Conservation (phyloP, 2,797 vertebrate genomes). For the Danio albolineatus region DNA sequence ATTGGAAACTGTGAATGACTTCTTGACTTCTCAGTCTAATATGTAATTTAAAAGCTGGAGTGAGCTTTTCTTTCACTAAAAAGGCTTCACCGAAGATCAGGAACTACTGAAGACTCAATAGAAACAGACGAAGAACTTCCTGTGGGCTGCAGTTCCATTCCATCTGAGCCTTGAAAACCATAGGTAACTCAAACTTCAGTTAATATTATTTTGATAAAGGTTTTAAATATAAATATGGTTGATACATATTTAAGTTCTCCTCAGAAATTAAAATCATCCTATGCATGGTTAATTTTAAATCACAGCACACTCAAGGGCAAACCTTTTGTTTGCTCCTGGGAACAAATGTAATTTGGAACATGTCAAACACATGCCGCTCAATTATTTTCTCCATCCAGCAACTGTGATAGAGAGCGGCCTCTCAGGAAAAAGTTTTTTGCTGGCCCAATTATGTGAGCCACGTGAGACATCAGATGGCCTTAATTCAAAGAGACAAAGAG, state of each 20-base stretch:
- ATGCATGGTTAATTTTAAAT: slow-evolving; percentile 16
- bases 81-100: not conserved
- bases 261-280: not conserved
- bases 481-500: slow-evolving; percentile 38
- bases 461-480: slow-evolving; percentile 47
- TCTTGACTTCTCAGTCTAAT: not conserved
- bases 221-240: not conserved
- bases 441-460: slow-evolving; percentile 45
- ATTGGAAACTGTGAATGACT: not conserved
- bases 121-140: not conserved
- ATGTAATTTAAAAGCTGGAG: not conserved
- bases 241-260: not conserved
- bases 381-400: slow-evolving; percentile 25
- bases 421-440: slow-evolving; percentile 32
- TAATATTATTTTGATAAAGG: not conserved
- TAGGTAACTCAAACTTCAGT: not conserved
- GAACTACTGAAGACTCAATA: not conserved
- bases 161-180: not conserved
- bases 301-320: slow-evolving; percentile 18
- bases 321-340: slow-evolving; percentile 43
- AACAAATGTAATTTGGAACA: slow-evolving; percentile 55
- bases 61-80: not conserved
- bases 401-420: slow-evolving; percentile 17
- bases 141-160: not conserved
- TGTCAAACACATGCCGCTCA: slow-evolving; percentile 43